phyloP scores from a whole-genome alignment of 2,113 vertebrate genomes.

The Ahaetulla prasina region DNA sequence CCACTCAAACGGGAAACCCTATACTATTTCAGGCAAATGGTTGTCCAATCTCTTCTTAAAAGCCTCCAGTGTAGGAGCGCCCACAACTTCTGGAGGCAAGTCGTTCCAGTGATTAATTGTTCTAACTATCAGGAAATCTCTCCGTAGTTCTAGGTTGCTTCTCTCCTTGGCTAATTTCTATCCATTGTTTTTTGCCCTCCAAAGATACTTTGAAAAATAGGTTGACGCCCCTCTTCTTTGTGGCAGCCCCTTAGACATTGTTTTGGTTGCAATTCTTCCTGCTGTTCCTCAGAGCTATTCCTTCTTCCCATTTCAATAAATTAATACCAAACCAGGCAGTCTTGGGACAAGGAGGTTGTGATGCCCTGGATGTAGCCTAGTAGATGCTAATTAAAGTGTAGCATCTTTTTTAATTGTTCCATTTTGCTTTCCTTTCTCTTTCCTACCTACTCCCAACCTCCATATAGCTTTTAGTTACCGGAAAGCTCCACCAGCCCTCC shows the following conservation, averaged over 20 bases:
- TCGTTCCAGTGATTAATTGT: not conserved
- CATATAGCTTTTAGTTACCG: constrained; percentile 90
- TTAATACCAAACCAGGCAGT: too few relatives aligned
- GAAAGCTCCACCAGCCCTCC: constrained; percentile 94
- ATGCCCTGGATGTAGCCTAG: not conserved
- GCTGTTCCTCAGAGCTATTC: not conserved
- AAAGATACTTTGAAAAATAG: not conserved
- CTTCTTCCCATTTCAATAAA: not conserved
- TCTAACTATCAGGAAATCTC: not conserved
- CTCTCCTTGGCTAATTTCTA: not conserved
- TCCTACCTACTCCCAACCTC: constrained; percentile 44
- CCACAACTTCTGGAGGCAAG: not conserved
- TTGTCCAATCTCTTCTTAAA: not conserved
- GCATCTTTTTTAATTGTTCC: not conserved
- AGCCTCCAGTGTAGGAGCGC: not conserved
- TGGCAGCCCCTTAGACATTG: not conserved
- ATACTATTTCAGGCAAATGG: not conserved
- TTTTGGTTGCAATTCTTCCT: not conserved
- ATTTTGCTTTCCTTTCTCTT: constrained; percentile 43
- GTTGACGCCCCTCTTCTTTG: not conserved
- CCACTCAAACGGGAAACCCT: not conserved
- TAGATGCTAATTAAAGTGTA: not conserved
- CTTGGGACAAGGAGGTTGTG: not conserved
- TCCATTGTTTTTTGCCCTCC: not conserved
- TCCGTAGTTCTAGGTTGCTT: not conserved